Evolutionary conservation across 2,888 invertebrate genomes (phyloP).

Genomic region (Noctua janthina): DNA sequence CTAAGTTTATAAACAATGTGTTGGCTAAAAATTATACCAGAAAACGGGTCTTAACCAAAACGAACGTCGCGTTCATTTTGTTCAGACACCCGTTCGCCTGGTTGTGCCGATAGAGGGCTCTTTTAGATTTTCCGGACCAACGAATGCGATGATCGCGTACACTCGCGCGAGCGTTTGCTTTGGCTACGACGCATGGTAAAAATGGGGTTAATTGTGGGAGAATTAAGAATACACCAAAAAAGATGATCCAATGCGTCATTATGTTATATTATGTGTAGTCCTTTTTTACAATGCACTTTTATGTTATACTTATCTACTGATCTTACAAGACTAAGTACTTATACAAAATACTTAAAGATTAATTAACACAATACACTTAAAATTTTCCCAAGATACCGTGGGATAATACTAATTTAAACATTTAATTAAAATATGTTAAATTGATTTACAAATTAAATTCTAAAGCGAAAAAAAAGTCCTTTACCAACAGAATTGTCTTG

Average conservation of each 20-base stretch:
- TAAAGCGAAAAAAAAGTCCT: background rate
- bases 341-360: slow-evolving; percentile 54
- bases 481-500: background rate
- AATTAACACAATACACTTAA: slow-evolving; percentile 11
- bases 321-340: slow-evolving; percentile 62
- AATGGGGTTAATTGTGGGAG: background rate
- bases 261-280: slow-evolving; percentile 38
- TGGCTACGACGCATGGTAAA: background rate
- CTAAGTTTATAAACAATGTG: background rate
- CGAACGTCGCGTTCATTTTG: background rate
- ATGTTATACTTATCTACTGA: slow-evolving; percentile 37
- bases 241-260: slow-evolving; percentile 32
- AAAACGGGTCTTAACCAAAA: background rate
- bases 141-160: background rate
- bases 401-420: background rate
- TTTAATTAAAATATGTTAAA: background rate
- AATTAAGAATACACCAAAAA: slow-evolving; percentile 16
- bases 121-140: background rate
- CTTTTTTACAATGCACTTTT: slow-evolving; percentile 48
- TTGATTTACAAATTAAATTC: background rate
- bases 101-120: background rate
- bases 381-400: background rate
- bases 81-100: background rate
- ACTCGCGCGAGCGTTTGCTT: background rate
- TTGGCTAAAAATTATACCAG: background rate